These are phyloP conservation scores for Doryteuthis pealeii DNA, from an alignment of 1,140 invertebrate species.

Conservation along the genomic window DNA sequence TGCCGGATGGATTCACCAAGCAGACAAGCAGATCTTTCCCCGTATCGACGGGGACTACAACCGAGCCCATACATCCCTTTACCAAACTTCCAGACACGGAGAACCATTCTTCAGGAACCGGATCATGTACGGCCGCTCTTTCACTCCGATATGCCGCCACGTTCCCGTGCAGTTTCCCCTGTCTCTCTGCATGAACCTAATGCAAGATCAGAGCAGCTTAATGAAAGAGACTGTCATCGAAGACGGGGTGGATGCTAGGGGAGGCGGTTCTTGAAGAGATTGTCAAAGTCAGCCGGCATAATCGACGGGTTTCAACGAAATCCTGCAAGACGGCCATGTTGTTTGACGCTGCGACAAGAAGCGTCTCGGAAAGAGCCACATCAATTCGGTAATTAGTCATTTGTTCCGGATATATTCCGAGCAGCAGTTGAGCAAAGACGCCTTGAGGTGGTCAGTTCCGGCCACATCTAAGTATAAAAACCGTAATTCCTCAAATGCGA, in stretches of 20 bases:
- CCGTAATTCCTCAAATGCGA: background rate
- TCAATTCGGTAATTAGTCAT: slow-evolving; percentile 29
- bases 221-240: slow-evolving; percentile 37
- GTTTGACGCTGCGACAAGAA: slow-evolving; percentile 39
- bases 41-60: background rate
- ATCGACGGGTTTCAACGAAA: slow-evolving; percentile 27
- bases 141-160: slow-evolving; percentile 31
- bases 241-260: slow-evolving; percentile 38
- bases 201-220: slow-evolving; percentile 13
- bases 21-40: slow-evolving; percentile 22
- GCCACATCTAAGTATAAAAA: background rate
- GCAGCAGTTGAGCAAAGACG: slow-evolving; percentile 22
- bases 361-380: slow-evolving; percentile 32
- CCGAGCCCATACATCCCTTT: background rate
- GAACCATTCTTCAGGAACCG: slow-evolving; percentile 42
- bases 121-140: slow-evolving; percentile 42
- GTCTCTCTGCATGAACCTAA: slow-evolving; percentile 17
- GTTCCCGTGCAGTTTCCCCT: slow-evolving; percentile 17
- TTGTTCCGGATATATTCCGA: slow-evolving; percentile 50
- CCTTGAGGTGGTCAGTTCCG: background rate
- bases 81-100: background rate
- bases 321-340: slow-evolving; percentile 20
- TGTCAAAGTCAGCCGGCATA: slow-evolving; percentile 30
- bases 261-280: slow-evolving; percentile 43
- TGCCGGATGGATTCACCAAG: slow-evolving; percentile 44